A percentile compares a stretch with the other conserved stretches of the same genome.
Evolutionary conservation across 2,888 invertebrate genomes (phyloP).

Genomic region (Priocnemis perturbator): DNA sequence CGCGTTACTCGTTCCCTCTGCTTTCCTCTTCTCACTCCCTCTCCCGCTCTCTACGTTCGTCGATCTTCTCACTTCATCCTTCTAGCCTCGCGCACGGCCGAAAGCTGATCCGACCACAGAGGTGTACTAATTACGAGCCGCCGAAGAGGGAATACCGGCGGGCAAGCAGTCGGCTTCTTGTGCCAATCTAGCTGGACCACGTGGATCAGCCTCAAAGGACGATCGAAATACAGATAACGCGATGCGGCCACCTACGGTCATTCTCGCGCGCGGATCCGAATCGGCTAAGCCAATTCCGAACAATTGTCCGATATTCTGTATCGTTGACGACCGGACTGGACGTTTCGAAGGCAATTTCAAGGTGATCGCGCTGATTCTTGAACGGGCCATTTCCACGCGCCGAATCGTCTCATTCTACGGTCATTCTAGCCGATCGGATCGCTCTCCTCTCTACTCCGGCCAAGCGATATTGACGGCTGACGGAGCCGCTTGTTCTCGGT

Average conservation of each 20-base stretch:
- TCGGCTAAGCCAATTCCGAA: constrained; percentile 10
- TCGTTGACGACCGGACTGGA: constrained; percentile 33
- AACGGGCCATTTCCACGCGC: constrained; percentile 29
- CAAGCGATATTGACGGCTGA: constrained; percentile 10
- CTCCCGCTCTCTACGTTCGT: background rate
- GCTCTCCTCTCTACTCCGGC: constrained; percentile 3
- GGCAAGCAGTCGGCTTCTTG: constrained; percentile 38
- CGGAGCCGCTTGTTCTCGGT: constrained; percentile 19
- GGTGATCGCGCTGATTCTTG: constrained; percentile 34
- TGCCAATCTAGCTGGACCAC: constrained; percentile 34
- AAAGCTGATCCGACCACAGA: constrained; percentile 9
- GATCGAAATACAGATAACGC: constrained; percentile 36
- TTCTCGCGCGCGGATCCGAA: constrained; percentile 1
- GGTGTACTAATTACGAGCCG: constrained; percentile 49
- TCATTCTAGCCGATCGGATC: constrained; percentile 41
- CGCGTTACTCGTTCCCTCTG: constrained; percentile 17
- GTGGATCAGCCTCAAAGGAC: constrained; percentile 30
- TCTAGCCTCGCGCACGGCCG: background rate
- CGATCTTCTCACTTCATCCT: too few relatives aligned
- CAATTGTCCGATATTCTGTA: constrained; percentile 15
- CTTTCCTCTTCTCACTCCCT: background rate
- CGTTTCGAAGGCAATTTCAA: constrained; percentile 44
- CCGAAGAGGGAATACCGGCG: constrained; percentile 21
- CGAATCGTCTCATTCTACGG: constrained; percentile 32
- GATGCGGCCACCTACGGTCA: constrained; percentile 24